Conservation (phyloP, 2,113 vertebrate species). For the Psilopsiagon aurifrons region DNA sequence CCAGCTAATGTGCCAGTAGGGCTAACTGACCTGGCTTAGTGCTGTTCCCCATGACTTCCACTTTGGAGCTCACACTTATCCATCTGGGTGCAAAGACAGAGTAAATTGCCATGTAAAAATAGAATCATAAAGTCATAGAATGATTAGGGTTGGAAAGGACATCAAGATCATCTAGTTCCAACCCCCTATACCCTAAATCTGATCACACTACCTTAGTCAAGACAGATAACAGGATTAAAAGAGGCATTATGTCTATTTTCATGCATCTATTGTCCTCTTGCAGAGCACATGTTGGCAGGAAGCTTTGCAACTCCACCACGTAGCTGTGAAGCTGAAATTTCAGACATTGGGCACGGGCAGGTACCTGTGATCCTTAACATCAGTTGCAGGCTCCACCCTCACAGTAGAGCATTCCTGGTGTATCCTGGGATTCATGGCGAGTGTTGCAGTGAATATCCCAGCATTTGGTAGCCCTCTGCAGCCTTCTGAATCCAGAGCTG, state of each 20-base stretch:
- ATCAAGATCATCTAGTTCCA: not conserved
- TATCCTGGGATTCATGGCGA: accelerated
- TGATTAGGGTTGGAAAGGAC: not conserved
- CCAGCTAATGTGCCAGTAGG: too few relatives aligned
- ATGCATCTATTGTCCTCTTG: not conserved
- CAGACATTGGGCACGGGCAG: accelerated
- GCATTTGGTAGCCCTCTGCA: not conserved
- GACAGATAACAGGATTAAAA: not conserved
- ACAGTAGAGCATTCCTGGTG: accelerated
- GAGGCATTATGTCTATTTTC: not conserved
- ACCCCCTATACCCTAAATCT: not conserved
- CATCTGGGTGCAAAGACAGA: not conserved
- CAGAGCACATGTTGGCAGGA: not conserved
- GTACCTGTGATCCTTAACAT: not conserved
- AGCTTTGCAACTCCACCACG: not conserved
- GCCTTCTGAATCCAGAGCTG: not conserved
- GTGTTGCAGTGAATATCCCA: accelerated
- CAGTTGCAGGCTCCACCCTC: not conserved
- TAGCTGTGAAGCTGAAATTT: not conserved
- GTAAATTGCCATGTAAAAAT: not conserved
- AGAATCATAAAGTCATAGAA: not conserved
- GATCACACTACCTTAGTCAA: not conserved
- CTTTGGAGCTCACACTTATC: not conserved
- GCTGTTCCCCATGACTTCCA: not conserved
- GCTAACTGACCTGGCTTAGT: not conserved